Base-by-base conservation (phyloP, 2,888 invertebrate genomes). In the Nysson spinosus region DNA sequence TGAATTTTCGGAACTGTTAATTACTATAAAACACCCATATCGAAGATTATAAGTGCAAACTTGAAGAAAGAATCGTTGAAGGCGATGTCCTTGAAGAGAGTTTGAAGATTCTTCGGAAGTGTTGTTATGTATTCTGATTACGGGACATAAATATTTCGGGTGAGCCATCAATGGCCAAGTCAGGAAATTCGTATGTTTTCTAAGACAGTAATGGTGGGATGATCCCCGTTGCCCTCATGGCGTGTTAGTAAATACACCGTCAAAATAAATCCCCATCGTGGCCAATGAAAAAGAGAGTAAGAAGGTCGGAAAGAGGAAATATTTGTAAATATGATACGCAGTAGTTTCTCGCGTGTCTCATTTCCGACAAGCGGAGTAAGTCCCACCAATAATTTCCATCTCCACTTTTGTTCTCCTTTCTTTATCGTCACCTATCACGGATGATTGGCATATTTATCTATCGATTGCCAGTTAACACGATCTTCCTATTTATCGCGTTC, bases 111-210 rank as follows among this genome's bases (percentile, higher is more conserved):
- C 30, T 11, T 30, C 1, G n/a, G 9, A 28, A 28, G 5, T 28
- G 5, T 14, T 26, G 28, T 28, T 30, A 16, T 22, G 4, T 20
- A 43, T 14, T 22, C 43, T 43, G 32, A 35, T 67, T 30, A 57
- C 40, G 56, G 50, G 50, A 44, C 22, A 55, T 71, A 54, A 71
- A 68, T 39, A 55, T 20, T 5, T 11, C 14, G 11, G 22, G 19
- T 26, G 57, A 55, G 30, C 55, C 62, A 71, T 74, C 75, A 72
- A 70, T 70, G 67, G 32, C 56, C 52, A 11, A 22, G 51, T 46
- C 34, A 46, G 32, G 62, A 75, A 75, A 56, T 56, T 63, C 54
- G 37, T 24, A 43, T 42, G 43, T 16, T 49, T 54, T n/a, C 16
- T 35, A n/a, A 50, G 26, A 22, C 37, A n/a, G 9, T 22, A 19